These are phyloP conservation scores for Autographa pulchrina DNA, from an alignment of 2,888 invertebrate species.

Conservation along the genomic window DNA sequence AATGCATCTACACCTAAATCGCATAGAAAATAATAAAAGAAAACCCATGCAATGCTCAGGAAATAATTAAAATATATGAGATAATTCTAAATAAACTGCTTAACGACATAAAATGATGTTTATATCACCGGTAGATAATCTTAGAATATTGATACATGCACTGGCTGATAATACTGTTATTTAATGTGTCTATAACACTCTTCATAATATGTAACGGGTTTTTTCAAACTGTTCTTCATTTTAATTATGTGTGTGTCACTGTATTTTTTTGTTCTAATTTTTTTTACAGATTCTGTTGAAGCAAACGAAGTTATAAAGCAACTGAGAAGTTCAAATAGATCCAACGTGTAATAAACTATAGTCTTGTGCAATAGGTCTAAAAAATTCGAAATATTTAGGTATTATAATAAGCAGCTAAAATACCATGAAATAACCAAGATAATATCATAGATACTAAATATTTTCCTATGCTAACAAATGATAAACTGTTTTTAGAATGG, in stretches of 20 bases:
- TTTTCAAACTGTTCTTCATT: neutral
- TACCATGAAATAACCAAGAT: neutral
- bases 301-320: too few species aligned
- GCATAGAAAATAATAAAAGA: neutral
- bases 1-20: neutral
- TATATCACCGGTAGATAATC: conserved; percentile 36
- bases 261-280: neutral
- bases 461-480: neutral
- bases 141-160: conserved; percentile 39
- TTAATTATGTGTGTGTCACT: neutral
- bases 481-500: neutral
- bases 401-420: too few species aligned
- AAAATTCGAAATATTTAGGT: too few species aligned
- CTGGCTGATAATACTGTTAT: conserved; percentile 37
- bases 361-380: too few species aligned
- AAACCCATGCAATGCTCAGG: neutral
- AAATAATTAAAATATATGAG: neutral
- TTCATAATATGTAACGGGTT: neutral
- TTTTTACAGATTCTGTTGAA: too few species aligned
- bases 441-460: neutral
- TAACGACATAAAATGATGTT: neutral
- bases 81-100: neutral
- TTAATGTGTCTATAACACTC: conserved; percentile 19
- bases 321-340: too few species aligned
- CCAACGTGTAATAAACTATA: too few species aligned